Conservation (phyloP, 1,140 invertebrate species). For the Halictus rubicundus region DNA sequence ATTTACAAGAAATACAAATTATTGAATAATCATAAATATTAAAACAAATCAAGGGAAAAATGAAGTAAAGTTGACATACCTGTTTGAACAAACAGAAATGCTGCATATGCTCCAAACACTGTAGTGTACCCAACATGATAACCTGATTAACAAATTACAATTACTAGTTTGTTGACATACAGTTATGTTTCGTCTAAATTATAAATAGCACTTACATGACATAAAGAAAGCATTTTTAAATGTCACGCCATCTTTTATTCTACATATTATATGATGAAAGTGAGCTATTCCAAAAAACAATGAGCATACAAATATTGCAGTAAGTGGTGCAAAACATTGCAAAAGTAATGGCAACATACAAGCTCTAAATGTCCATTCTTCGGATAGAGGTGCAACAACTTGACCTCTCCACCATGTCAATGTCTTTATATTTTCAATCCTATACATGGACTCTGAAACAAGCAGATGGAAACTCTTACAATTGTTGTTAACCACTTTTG, state of each 20-base stretch:
- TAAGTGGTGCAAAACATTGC: constrained; percentile 88
- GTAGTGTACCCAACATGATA: constrained; percentile 96
- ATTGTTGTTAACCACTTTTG: neutral
- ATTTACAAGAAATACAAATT: constrained; percentile 43
- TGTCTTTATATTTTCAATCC: constrained; percentile 86
- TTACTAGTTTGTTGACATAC: neutral
- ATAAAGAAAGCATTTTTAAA: constrained; percentile 85
- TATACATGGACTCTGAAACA: constrained; percentile 87
- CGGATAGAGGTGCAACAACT: constrained; percentile 94
- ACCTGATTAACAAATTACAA: constrained; percentile 80
- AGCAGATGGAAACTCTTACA: neutral
- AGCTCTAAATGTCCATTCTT: constrained; percentile 96
- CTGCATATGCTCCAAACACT: constrained; percentile 95
- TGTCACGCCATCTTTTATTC: constrained; percentile 85
- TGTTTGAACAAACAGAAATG: constrained; percentile 91
- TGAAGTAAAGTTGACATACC: constrained; percentile 73
- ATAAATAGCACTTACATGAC: constrained; percentile 83
- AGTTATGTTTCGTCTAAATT: constrained; percentile 1
- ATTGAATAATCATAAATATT: neutral
- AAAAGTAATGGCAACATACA: constrained; percentile 96
- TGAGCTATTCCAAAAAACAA: constrained; percentile 97
- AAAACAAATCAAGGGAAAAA: neutral
- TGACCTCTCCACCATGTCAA: constrained; percentile 94
- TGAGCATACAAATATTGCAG: constrained; percentile 91
- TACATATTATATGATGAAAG: constrained; percentile 94